phyloP scores from a whole-genome alignment of 2,888 invertebrate genomes.

The Caenorhabditis drosophilae region DNA sequence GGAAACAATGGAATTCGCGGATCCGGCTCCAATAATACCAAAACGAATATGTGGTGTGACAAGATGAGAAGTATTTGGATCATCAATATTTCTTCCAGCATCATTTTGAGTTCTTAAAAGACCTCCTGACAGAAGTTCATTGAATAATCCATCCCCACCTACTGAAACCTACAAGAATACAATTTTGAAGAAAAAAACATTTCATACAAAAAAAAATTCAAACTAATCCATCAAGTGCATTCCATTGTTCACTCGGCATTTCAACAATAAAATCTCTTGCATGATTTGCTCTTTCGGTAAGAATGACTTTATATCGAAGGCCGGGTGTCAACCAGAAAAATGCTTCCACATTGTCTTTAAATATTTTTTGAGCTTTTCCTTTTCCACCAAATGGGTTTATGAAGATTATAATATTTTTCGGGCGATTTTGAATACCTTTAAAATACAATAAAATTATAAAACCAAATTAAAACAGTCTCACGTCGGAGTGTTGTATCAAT shows the following conservation, averaged over 20 bases:
- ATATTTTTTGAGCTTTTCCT: constrained; percentile 78
- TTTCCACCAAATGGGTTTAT: constrained; percentile 86
- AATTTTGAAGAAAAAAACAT: too few relatives aligned
- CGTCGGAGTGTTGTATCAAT: constrained; percentile 45
- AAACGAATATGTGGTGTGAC: constrained; percentile 74
- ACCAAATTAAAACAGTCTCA: constrained; percentile 1
- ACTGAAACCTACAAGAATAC: constrained; percentile 76
- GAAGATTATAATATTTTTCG: constrained; percentile 79
- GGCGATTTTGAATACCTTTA: constrained; percentile 72
- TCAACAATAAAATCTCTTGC: constrained; percentile 75
- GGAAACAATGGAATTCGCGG: constrained; percentile 82
- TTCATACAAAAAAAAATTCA: neutral
- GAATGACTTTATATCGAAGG: constrained; percentile 75
- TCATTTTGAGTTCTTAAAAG: constrained; percentile 35
- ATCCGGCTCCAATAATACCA: constrained; percentile 78
- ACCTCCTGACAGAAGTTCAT: constrained; percentile 78
- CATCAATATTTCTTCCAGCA: constrained; percentile 54
- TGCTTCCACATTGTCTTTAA: constrained; percentile 77
- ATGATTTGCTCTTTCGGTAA: constrained; percentile 80
- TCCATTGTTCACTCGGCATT: constrained; percentile 48
- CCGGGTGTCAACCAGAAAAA: constrained; percentile 72
- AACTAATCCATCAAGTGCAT: constrained; percentile 45
- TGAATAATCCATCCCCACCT: constrained; percentile 86
- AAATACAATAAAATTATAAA: neutral
- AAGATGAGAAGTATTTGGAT: constrained; percentile 53